These are phyloP conservation scores for Nezara viridula DNA, from an alignment of 2,888 invertebrate genomes.

Conservation along the genomic window DNA sequence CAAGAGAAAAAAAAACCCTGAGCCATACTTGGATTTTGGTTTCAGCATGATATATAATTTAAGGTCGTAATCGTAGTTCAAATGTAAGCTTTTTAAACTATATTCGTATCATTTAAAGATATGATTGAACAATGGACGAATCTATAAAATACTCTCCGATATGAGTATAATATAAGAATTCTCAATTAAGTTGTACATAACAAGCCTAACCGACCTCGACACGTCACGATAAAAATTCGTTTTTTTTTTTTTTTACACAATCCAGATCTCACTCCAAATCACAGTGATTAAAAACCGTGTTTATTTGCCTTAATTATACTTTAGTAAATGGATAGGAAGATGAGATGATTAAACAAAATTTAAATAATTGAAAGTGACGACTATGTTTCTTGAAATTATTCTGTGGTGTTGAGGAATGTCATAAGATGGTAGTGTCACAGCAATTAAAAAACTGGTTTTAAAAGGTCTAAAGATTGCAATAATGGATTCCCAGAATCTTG, in stretches of 20 bases:
- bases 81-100: no score
- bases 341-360: neutral
- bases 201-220: no score
- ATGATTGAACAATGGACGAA: no score
- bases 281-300: neutral
- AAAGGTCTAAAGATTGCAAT: conserved; percentile 21
- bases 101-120: no score
- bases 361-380: neutral
- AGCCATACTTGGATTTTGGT: no score
- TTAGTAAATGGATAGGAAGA: neutral
- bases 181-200: no score
- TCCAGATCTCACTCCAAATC: neutral
- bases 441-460: conserved; percentile 19
- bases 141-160: no score
- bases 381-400: neutral
- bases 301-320: neutral
- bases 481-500: neutral
- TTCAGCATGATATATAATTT: no score
- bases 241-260: neutral
- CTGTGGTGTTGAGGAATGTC: neutral
- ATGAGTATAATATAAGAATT: no score
- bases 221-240: neutral
- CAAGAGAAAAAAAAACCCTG: no score
- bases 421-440: neutral
- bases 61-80: no score